Percentiles rank a stretch among this genome's conserved stretches.
These are phyloP conservation scores for Laothoe populi DNA, from an alignment of 2,888 invertebrate genomes.

Conservation along the genomic window DNA sequence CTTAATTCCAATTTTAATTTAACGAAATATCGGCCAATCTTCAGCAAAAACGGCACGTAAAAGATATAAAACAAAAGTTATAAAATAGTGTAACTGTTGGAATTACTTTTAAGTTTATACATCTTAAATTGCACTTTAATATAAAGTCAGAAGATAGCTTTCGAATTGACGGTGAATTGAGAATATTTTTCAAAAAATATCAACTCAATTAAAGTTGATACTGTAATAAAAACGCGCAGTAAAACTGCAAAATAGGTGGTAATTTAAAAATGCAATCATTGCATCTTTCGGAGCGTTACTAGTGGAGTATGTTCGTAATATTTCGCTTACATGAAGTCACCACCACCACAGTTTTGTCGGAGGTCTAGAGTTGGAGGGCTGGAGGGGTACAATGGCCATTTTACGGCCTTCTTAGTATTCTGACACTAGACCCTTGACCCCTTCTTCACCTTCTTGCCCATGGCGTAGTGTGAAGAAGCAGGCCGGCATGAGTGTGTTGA, in stretches of 20 bases:
- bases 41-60: not conserved
- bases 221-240: conserved; percentile 52
- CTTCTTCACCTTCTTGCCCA: no score
- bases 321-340: not conserved
- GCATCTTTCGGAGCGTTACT: conserved; percentile 38
- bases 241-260: conserved; percentile 50
- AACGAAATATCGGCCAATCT: not conserved
- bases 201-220: conserved; percentile 48
- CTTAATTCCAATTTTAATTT: not conserved
- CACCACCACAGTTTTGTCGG: no score
- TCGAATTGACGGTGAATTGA: not conserved
- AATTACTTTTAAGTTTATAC: not conserved
- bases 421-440: no score
- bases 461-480: no score
- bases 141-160: not conserved
- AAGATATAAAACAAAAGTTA: not conserved
- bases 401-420: not conserved
- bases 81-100: not conserved
- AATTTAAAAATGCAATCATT: conserved; percentile 50
- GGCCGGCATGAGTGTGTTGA: no score
- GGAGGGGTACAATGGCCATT: no score
- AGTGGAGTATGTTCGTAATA: not conserved
- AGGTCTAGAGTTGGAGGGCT: no score
- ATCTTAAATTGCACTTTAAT: conserved; percentile 6
- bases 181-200: conserved; percentile 23